Evolutionary conservation across 2,113 vertebrate genomes (phyloP), one percentile per base, ranked within the genome.

Genomic region (Plestiodon gilberti): DNA sequence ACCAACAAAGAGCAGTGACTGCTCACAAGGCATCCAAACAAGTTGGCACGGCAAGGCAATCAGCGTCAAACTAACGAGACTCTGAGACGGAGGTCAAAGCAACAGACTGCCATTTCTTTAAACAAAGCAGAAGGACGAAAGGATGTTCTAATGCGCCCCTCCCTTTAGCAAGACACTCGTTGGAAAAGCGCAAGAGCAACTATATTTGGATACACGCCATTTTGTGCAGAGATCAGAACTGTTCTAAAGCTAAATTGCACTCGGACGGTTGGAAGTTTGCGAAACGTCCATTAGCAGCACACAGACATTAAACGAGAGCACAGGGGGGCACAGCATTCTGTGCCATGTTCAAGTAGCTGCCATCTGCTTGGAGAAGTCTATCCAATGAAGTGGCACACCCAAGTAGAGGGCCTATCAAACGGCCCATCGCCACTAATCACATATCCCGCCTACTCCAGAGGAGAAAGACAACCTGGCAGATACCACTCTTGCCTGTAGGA

Each of bases 1-100:
- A 14, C 13, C 77, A 22, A 9, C 0, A 0, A 67, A 40, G 0
- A 0, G 0, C 78, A 28, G 52, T 23, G 10, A 40, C 25, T 1
- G 30, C 1, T 81, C 84, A 43, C 78, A 38, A 48, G 18, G 7
- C 61, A n/a, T 9, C 23, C 10, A 43, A 70, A 40, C n/a, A 71
- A 78, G 3, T 0, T 38, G 84, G 87, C 87, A 69, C 43, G 38
- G 1, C 1, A 0, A 13, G 55, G 81, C 59, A 0, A 0, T 0
- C 23, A 1, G 84, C 86, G 13, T 2, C 69, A n/a, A 73, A 59
- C 87, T 71, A 22, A 86, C 0, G 5, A 87, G 75, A 80, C 59
- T 64, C 9, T 1, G 3, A 43, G 9, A 0, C 35, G 82, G 33
- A 86, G 78, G 84, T 1, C 14, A 1, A 55, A 64, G 84, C 71